These are phyloP conservation scores for Sebastes cheni DNA, from an alignment of 2,797 vertebrate genomes.

Conservation along the genomic window DNA sequence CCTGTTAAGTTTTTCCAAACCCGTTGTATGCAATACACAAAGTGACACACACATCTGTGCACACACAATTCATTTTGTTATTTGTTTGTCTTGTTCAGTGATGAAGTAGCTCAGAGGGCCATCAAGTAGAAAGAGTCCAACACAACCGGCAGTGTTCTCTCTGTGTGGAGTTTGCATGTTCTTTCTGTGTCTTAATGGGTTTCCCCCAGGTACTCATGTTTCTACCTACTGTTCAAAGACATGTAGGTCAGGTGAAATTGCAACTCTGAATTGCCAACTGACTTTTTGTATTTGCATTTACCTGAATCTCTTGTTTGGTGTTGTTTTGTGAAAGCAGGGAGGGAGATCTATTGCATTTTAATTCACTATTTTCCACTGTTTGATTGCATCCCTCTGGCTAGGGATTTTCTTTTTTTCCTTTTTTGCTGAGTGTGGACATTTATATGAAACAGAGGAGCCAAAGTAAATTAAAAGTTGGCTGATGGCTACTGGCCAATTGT, in stretches of 20 bases:
- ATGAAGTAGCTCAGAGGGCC: neutral
- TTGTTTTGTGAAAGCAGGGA: neutral
- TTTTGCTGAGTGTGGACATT: neutral
- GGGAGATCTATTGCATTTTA: neutral
- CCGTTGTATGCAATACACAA: too few relatives aligned
- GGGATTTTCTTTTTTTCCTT: neutral
- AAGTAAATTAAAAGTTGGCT: neutral
- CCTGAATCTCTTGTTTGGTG: neutral
- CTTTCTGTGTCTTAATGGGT: neutral
- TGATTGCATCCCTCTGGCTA: neutral
- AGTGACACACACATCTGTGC: neutral
- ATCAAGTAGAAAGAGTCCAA: too few relatives aligned
- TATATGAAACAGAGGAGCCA: neutral
- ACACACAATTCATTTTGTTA: neutral
- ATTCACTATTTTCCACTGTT: neutral
- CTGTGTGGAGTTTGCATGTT: too few relatives aligned
- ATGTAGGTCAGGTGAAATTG: neutral
- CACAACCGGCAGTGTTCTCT: too few relatives aligned
- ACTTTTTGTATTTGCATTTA: neutral
- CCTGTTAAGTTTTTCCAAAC: neutral
- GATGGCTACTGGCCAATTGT: neutral
- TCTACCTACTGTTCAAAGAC: neutral
- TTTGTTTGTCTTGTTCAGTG: neutral
- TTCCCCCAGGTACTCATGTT: neutral
- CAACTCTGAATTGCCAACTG: neutral